These are phyloP conservation scores for Phragmatobia fuliginosa DNA, from an alignment of 2,888 invertebrate genomes.

Conservation along the genomic window DNA sequence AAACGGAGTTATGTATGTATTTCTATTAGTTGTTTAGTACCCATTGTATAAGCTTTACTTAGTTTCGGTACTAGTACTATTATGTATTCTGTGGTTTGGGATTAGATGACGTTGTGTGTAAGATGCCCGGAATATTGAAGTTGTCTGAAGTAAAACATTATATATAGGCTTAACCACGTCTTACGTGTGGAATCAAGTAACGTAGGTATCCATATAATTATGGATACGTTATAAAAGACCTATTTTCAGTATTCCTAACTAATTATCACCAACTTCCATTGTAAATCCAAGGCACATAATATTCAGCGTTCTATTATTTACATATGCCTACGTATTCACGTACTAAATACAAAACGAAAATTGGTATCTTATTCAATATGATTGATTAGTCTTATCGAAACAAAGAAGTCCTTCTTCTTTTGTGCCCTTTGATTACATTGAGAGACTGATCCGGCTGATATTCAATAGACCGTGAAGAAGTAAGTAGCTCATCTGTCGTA, in stretches of 20 bases:
- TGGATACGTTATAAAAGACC: background rate
- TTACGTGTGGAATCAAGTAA: background rate
- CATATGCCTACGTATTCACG: background rate
- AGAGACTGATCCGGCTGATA: slow-evolving; percentile 59
- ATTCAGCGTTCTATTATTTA: background rate
- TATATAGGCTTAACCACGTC: background rate
- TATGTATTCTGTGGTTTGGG: no score
- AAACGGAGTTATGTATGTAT: no score
- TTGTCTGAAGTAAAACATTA: no score
- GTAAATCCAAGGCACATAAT: background rate
- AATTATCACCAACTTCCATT: background rate
- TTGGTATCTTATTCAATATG: slow-evolving; percentile 50
- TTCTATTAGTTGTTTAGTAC: no score
- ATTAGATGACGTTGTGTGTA: no score
- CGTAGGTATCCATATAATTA: no score
- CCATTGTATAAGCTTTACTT: no score
- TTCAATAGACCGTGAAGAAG: slow-evolving; percentile 76
- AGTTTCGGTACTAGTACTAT: no score
- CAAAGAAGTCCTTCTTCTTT: slow-evolving; percentile 55
- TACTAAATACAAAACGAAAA: slow-evolving; percentile 28
- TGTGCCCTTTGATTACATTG: slow-evolving; percentile 57
- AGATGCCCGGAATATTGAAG: no score
- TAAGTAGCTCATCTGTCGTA: slow-evolving; percentile 80
- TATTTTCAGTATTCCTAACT: background rate
- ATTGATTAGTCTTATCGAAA: slow-evolving; percentile 55